These are phyloP conservation scores for Todiramphus chloris DNA, from an alignment of 2,113 vertebrate species.

Conservation along the genomic window DNA sequence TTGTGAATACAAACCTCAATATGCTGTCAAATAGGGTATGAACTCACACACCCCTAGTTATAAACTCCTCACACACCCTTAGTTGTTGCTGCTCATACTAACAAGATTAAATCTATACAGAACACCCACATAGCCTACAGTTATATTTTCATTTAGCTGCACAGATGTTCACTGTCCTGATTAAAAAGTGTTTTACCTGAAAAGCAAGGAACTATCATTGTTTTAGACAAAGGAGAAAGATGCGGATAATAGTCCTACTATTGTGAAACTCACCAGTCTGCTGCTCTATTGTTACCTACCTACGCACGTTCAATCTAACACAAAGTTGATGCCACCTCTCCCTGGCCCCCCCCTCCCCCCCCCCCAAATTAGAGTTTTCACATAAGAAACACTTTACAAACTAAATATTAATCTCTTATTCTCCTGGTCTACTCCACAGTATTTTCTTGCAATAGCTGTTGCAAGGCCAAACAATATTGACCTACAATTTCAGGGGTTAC, in stretches of 20 bases:
- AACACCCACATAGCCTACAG: neutral
- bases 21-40: neutral
- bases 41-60: neutral
- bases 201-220: neutral
- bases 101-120: neutral
- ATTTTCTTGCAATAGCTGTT: neutral
- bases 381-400: accelerated
- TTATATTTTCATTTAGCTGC: neutral
- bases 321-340: neutral
- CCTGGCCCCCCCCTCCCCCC: too few species aligned
- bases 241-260: neutral
- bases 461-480: neutral
- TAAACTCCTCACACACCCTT: neutral
- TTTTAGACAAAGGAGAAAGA: neutral
- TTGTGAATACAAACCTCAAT: neutral
- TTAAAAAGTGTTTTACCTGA: neutral
- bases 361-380: neutral
- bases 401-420: neutral
- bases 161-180: neutral
- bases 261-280: neutral
- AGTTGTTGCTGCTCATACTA: neutral
- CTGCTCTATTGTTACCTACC: neutral
- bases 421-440: neutral
- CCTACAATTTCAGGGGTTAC: neutral
- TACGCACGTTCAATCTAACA: neutral